Evolutionary conservation across 2,113 vertebrate species (phyloP), one percentile per base, ranked within the genome.

Genomic region (Hipposideros armiger): DNA sequence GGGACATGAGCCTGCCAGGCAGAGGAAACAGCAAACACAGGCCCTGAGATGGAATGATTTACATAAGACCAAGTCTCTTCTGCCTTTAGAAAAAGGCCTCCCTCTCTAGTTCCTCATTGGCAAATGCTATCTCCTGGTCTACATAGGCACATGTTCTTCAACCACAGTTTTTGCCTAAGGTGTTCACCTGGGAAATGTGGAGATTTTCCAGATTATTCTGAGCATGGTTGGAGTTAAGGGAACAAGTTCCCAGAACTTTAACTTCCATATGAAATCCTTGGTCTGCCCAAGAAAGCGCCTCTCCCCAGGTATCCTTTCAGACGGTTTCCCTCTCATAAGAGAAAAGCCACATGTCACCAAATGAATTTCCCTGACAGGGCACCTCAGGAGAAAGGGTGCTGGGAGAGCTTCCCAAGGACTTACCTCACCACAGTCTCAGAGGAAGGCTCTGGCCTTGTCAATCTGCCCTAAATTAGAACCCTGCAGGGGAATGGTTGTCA

Each of bases 151-250:
- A 9, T 2, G 8, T 93, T 93, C 82, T 67, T 13, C 47, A 80
- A 62, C 32, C 10, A 4, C 64, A 77, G 11, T 78, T 94, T 90
- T 72, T 67, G 73, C 66, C 50, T 74, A 10, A 66, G 7, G 50
- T 81, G 66, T 74, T 96, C 30, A 94, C 42, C 40, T 69, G 58
- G 67, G 56, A 36, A 15, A 32, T 73, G 67, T n/a, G 67, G 77
- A 84, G 54, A 78, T 78, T 90, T 89, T 78, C 67, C 13, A 66
- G 47, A 81, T 56, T 91, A 54, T 91, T 87, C 74, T 73, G 17
- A 66, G 8, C 82, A 90, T 62, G 7, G n/a, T 54, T 89, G 45
- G 42, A 45, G 47, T 76, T 82, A 83, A 86, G 76, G 40, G 30
- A 84, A 67, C 77, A 89, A 82, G 30, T 89, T 85, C 47, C 19